These are phyloP conservation scores for Nyleta sp. DNA, from an alignment of 2,888 invertebrate species.

Conservation along the genomic window DNA sequence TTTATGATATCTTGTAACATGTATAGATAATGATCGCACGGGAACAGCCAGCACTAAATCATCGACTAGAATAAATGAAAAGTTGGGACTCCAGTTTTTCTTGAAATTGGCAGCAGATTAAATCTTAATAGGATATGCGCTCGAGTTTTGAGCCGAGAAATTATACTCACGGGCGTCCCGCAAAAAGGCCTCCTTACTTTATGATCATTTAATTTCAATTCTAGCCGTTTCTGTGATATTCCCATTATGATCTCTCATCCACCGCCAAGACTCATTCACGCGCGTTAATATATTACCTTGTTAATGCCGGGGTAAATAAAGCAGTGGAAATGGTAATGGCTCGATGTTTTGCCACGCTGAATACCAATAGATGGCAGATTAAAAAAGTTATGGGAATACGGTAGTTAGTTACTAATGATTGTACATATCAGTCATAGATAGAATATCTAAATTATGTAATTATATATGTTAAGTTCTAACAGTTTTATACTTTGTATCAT, in stretches of 20 bases:
- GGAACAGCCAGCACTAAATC: constrained; percentile 52
- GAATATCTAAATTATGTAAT: too few relatives aligned
- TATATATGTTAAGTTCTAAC: too few relatives aligned
- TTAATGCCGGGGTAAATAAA: constrained; percentile 54
- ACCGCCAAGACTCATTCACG: constrained; percentile 21
- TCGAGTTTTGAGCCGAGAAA: constrained; percentile 40
- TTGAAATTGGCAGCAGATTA: constrained; percentile 62
- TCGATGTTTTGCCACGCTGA: constrained; percentile 31
- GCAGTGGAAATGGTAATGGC: constrained; percentile 38
- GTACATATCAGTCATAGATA: too few relatives aligned
- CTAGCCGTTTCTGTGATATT: constrained; percentile 38
- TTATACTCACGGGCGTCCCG: constrained; percentile 21
- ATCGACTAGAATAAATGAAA: constrained; percentile 58
- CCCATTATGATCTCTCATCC: constrained; percentile 44
- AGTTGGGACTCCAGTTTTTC: constrained; percentile 56
- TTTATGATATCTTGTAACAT: constrained; percentile 61
- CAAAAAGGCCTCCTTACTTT: constrained; percentile 39
- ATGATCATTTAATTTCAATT: constrained; percentile 54
- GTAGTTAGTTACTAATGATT: too few relatives aligned
- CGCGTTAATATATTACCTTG: constrained; percentile 55
- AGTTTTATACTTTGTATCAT: too few relatives aligned
- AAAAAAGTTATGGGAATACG: constrained; percentile 36
- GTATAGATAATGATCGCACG: constrained; percentile 59
- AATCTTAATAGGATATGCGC: constrained; percentile 61
- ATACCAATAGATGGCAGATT: constrained; percentile 33